phyloP scores from a whole-genome alignment of 30 jellyfish, hydroid and myxozoan genomes.

The Calvadosia cruxmelitensis region DNA sequence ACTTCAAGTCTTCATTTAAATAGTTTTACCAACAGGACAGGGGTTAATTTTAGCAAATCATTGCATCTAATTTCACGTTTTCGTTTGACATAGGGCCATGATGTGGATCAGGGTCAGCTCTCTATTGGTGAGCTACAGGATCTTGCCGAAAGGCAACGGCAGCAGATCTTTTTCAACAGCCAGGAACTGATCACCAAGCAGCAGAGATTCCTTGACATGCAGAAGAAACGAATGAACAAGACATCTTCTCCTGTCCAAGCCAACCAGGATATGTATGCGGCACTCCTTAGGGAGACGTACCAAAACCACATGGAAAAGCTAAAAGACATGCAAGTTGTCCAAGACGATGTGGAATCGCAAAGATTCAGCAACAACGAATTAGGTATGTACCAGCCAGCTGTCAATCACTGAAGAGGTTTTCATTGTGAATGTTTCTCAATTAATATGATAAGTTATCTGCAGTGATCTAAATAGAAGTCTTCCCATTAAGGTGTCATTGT shows the following conservation, averaged over 20 bases:
- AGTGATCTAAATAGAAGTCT: too few relatives aligned
- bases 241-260: slow-evolving; percentile 10
- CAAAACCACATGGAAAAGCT: slow-evolving; percentile 60
- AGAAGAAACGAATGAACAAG: slow-evolving; percentile 10
- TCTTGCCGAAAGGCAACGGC: slow-evolving; percentile 88
- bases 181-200: slow-evolving; percentile 72
- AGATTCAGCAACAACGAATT: slow-evolving; percentile 56
- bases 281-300: slow-evolving; percentile 63
- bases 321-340: slow-evolving; percentile 37
- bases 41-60: too few relatives aligned
- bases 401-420: too few relatives aligned
- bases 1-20: too few relatives aligned
- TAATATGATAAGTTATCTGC: too few relatives aligned
- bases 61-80: too few relatives aligned
- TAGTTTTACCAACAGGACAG: too few relatives aligned
- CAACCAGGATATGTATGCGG: slow-evolving; percentile 63
- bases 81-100: background rate
- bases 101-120: slow-evolving; percentile 29
- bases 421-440: too few relatives aligned
- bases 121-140: slow-evolving; percentile 69
- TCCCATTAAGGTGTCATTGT: background rate
- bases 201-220: slow-evolving; percentile 78
- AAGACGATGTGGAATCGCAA: slow-evolving; percentile 50
- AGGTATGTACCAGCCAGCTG: slow-evolving; percentile 35
- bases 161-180: slow-evolving; percentile 64